Base-by-base conservation (phyloP, 2,888 invertebrate genomes). In the Onchidella celtica region DNA sequence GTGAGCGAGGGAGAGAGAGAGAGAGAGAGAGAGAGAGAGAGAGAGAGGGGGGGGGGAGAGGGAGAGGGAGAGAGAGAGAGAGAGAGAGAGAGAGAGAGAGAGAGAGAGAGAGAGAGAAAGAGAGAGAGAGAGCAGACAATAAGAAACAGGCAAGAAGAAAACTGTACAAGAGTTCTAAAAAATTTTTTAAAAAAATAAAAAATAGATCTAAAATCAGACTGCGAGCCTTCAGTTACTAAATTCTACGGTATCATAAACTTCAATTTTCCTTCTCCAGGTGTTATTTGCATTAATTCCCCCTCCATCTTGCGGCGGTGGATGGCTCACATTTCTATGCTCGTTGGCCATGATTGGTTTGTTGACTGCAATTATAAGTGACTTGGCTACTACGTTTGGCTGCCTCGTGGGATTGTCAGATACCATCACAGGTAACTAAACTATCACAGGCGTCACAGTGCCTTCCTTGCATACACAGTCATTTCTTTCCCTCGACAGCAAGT, bases 381-480 rank as follows among this genome's bases (percentile, higher is more conserved):
- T 95, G 83, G 95, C 95, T 0, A 88, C 93, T 38, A 94, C 95
- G 66, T 95, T 95, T 89, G 95, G 95, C n/a, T 95, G 95, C 87
- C 91, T 95, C 68, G 94, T 95, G 32, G 94, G 94, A 27, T 90
- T 95, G 1, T 91, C 94, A 32, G 94, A 95, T 83, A 90, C 93
- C 27, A 94, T 95, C 27, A 95, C 95, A 21, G 82, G 82, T 82
- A 17, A 27, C 76, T 65, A n/a, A n/a, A n/a, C n/a, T n/a, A n/a
- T n/a, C n/a, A n/a, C n/a, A n/a, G n/a, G n/a, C n/a, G n/a, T n/a
- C n/a, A n/a, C n/a, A n/a, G n/a, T n/a, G n/a, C n/a, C n/a, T n/a
- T n/a, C n/a, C n/a, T n/a, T n/a, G n/a, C n/a, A n/a, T n/a, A n/a
- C n/a, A n/a, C n/a, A n/a, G n/a, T n/a, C n/a, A n/a, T n/a, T n/a